These are phyloP conservation scores for Sarcophaga variegata DNA, from an alignment of 2,888 invertebrate genomes.

Conservation along the genomic window DNA sequence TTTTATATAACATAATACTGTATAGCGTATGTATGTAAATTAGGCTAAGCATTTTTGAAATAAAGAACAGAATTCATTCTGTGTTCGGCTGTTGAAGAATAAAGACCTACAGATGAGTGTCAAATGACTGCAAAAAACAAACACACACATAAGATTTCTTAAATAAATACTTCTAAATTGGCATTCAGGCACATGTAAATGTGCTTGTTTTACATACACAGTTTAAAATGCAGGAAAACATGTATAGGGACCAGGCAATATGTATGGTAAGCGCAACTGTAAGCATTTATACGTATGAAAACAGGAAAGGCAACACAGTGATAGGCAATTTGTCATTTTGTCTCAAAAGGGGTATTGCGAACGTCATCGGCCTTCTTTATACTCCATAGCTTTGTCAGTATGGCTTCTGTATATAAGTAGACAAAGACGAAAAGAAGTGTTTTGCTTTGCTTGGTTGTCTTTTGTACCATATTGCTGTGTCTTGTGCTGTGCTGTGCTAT, in stretches of 20 bases:
- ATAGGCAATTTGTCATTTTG: slow-evolving; percentile 10
- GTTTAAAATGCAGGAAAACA: background rate
- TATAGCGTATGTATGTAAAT: no score
- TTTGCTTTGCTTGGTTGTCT: no score
- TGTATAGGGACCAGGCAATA: background rate
- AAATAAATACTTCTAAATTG: background rate
- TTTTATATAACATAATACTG: no score
- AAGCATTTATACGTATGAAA: background rate
- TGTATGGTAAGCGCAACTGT: background rate
- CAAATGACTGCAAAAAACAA: background rate
- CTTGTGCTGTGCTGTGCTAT: no score
- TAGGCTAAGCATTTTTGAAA: no score
- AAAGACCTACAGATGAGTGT: background rate
- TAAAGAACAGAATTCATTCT: no score
- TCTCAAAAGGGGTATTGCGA: background rate
- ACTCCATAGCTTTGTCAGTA: no score
- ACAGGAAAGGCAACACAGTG: no score
- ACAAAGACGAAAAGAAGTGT: no score
- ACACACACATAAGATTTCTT: background rate
- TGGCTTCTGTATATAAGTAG: no score
- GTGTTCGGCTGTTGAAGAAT: no score
- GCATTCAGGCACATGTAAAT: background rate
- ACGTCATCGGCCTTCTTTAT: slow-evolving; percentile 2
- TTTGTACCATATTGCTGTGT: no score
- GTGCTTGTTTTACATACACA: background rate